A percentile compares a stretch with the other conserved stretches of the same genome.
These are phyloP conservation scores for Syncerus caffer DNA, from an alignment of 2,797 vertebrate genomes.

Conservation along the genomic window DNA sequence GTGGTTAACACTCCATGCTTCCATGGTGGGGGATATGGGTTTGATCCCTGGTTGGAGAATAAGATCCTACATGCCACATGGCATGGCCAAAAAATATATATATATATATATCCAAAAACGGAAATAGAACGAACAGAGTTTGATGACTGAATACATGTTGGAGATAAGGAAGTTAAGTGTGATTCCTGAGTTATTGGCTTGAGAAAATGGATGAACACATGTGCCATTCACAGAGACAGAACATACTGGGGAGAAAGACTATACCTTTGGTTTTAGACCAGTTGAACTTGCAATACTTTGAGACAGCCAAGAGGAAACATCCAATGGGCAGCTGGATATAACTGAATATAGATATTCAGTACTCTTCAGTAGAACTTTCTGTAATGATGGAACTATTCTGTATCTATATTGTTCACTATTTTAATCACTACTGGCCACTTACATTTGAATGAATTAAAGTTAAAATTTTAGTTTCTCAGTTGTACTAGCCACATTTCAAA, in stretches of 20 bases:
- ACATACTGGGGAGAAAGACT: background rate
- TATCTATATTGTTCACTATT: background rate
- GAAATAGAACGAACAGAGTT: background rate
- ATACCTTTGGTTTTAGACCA: background rate
- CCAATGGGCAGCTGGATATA: background rate
- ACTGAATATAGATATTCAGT: background rate
- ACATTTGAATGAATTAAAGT: background rate
- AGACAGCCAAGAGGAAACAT: background rate
- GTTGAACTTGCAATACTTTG: background rate
- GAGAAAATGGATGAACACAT: background rate
- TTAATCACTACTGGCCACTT: background rate
- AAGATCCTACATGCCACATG: background rate
- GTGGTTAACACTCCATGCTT: background rate
- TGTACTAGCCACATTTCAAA: background rate
- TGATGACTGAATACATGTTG: background rate
- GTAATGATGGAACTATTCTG: background rate
- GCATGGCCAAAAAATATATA: background rate
- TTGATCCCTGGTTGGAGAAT: background rate
- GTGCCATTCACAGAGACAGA: background rate
- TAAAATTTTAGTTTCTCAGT: background rate
- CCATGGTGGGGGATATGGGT: background rate
- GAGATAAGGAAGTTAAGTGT: background rate
- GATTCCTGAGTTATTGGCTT: background rate
- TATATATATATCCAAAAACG: background rate
- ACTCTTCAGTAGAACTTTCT: background rate